Evolutionary conservation across 2,797 vertebrate genomes (phyloP), one percentile per base, ranked within the genome.

Genomic region (Podargus strigoides): DNA sequence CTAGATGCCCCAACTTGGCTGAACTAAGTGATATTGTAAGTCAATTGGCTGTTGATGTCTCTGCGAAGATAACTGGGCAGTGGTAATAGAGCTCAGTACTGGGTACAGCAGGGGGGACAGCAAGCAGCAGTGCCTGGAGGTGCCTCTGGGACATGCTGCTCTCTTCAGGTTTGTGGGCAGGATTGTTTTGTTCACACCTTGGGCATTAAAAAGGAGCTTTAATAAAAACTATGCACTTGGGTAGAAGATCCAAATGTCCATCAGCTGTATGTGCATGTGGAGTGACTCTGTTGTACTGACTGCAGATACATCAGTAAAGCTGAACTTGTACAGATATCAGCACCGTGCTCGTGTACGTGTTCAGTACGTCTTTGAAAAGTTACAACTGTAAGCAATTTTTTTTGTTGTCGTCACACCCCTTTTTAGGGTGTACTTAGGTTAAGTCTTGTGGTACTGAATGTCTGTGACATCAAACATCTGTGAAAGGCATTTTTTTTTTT

Each of bases 391-490:
- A 75, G 46, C 1, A 0, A 13, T 49, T 41, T 27, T 42, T 42
- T 70, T 55, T 84, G 59, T 74, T 55, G 22, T 44, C 4, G 7
- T 68, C 52, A 26, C 42, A 27, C 21, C 7, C 28, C 19, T 36
- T 72, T 60, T 37, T 47, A 68, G 81, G 56, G 36, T 46, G 39
- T 53, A 12, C 47, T 94, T 78, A 42, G 52, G 42, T 90, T 94
- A 69, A 77, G 49, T 60, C 74, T 64, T 89, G 75, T 5, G 8
- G 49, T 64, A 22, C 53, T 47, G 62, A 90, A 77, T 75, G 91
- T 75, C 89, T 94, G 93, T 94, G 78, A 77, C 81, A 92, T 87
- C 77, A 90, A 79, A 94, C 30, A 50, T 76, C 86, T 90, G 84
- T 27, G 8, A 66, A 72, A 89, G 46, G 66, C 68, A 3, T 47